These are phyloP conservation scores for Venustaconcha ellipsiformis DNA, from an alignment of 1,140 invertebrate genomes.

Conservation along the genomic window DNA sequence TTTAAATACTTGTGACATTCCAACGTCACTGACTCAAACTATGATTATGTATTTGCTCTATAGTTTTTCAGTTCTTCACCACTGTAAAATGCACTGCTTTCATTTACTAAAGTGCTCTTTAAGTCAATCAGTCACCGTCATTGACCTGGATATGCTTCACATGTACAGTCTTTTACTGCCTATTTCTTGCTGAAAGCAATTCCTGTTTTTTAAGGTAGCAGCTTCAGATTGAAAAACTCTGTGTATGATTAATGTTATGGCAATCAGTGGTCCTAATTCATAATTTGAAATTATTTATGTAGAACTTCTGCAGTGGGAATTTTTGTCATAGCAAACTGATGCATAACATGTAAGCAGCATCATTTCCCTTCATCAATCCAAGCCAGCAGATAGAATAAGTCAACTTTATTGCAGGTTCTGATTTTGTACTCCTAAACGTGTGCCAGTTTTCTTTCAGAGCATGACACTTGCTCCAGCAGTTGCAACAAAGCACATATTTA, in stretches of 20 bases:
- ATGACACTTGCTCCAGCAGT: too few relatives aligned
- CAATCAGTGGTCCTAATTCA: too few relatives aligned
- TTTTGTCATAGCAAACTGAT: background rate
- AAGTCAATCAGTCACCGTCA: background rate
- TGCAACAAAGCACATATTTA: too few relatives aligned
- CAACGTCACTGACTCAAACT: background rate
- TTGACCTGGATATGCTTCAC: background rate
- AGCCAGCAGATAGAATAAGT: conserved; percentile 14
- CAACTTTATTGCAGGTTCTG: too few relatives aligned
- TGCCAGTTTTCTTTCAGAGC: too few relatives aligned
- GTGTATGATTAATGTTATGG: too few relatives aligned
- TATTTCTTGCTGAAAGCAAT: background rate
- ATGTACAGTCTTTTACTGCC: background rate
- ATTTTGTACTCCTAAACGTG: too few relatives aligned
- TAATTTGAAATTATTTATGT: too few relatives aligned
- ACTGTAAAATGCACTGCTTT: background rate
- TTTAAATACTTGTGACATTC: background rate
- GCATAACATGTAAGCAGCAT: conserved; percentile 10
- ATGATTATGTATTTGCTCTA: background rate
- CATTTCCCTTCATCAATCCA: conserved; percentile 5
- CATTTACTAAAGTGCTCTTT: background rate
- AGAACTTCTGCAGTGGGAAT: too few relatives aligned
- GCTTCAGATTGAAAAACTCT: too few relatives aligned
- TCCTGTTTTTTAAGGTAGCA: too few relatives aligned
- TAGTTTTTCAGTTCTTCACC: background rate